These are phyloP conservation scores for Agrochola circellaris DNA, from an alignment of 2,888 invertebrate genomes.

Conservation along the genomic window DNA sequence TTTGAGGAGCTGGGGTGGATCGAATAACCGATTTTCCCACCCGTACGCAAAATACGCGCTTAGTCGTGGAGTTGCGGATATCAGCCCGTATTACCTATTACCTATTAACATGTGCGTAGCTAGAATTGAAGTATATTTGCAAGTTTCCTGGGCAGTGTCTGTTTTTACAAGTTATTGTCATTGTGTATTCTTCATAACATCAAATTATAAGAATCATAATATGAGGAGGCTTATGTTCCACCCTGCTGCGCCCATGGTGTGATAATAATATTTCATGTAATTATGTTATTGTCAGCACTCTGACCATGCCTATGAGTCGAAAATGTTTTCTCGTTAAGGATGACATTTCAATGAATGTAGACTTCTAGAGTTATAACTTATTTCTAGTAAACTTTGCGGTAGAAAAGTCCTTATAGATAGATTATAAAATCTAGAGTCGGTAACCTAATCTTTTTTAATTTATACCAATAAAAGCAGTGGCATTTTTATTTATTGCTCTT, in stretches of 20 bases:
- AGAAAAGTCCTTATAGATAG: constrained; percentile 65
- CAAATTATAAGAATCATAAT: constrained; percentile 2
- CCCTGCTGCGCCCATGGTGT: constrained; percentile 13
- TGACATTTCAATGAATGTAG: constrained; percentile 21
- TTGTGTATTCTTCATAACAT: constrained; percentile 6
- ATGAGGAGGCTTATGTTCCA: background rate
- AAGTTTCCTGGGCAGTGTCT: constrained; percentile 44
- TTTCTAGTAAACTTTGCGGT: constrained; percentile 64
- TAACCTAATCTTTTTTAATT: constrained; percentile 16
- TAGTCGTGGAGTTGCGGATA: too few species aligned
- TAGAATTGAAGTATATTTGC: background rate
- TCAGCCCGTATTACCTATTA: too few species aligned
- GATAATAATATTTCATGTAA: constrained; percentile 15
- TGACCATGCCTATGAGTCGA: constrained; percentile 19
- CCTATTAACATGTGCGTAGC: constrained; percentile 8
- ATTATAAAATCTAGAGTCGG: constrained; percentile 64
- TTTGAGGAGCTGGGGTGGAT: too few species aligned
- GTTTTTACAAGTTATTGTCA: constrained; percentile 51
- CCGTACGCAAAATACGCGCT: too few species aligned
- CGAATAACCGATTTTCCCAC: too few species aligned
- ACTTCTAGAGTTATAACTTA: constrained; percentile 46
- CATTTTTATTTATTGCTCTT: background rate
- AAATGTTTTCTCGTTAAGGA: constrained; percentile 17
- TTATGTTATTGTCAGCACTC: constrained; percentile 56
- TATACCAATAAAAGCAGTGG: constrained; percentile 48